Conservation (phyloP, 1,140 invertebrate genomes). For the Hyposmocoma kahamanoa region DNA sequence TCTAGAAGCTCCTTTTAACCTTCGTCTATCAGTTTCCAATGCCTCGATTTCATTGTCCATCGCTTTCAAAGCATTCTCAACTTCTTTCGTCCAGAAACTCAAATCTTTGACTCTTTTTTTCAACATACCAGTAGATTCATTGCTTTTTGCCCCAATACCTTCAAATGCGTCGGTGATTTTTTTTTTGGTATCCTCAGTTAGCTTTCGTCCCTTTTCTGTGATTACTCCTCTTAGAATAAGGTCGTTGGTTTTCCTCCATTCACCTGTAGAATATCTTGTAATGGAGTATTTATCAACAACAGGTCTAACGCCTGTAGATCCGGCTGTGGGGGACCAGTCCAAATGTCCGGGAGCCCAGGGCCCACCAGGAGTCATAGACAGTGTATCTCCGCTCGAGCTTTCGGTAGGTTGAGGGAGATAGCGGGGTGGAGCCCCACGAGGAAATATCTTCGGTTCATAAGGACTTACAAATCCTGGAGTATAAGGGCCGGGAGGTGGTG, state of each 20-base stretch:
- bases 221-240: constrained; percentile 38
- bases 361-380: constrained; percentile 69
- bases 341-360: constrained; percentile 82
- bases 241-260: constrained; percentile 79
- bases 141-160: constrained; percentile 75
- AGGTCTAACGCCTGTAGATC: constrained; percentile 80
- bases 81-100: constrained; percentile 78
- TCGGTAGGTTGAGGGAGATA: constrained; percentile 59
- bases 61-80: constrained; percentile 76
- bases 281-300: constrained; percentile 85
- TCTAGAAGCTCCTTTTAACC: constrained; percentile 77
- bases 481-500: constrained; percentile 35
- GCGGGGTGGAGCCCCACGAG: constrained; percentile 44
- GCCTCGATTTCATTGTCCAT: constrained; percentile 80
- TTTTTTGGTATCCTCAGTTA: constrained; percentile 35
- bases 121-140: constrained; percentile 76
- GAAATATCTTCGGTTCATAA: constrained; percentile 39
- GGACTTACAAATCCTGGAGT: constrained; percentile 49
- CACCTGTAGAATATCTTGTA: constrained; percentile 78
- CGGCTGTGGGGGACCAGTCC: constrained; percentile 80
- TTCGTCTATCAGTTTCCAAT: constrained; percentile 76
- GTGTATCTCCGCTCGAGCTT: constrained; percentile 53
- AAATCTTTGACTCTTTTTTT: constrained; percentile 76
- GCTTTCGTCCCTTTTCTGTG: constrained; percentile 42
- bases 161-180: constrained; percentile 64